phyloP scores from a whole-genome alignment of 2,113 vertebrate genomes.

The Ciconia stormi region DNA sequence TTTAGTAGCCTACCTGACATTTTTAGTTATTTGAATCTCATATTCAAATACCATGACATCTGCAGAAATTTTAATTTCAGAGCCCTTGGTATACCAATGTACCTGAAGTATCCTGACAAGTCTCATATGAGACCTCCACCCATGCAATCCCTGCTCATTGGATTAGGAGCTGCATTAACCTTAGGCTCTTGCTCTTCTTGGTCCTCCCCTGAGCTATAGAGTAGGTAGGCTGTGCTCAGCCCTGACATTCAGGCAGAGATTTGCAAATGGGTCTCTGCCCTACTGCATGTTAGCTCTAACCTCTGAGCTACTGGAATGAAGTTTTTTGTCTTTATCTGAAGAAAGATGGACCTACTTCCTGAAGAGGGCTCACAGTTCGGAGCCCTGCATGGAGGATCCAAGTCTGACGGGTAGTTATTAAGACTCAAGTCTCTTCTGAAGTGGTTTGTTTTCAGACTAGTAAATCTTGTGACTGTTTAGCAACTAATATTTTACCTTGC shows the following conservation, averaged over 20 bases:
- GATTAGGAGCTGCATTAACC: background rate
- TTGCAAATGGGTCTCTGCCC: background rate
- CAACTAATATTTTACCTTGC: background rate
- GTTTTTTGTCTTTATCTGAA: background rate
- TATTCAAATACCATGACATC: background rate
- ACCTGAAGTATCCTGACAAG: background rate
- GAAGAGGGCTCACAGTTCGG: background rate
- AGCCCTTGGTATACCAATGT: too few species aligned
- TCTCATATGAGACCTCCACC: background rate
- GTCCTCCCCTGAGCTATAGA: background rate
- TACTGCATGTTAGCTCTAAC: background rate
- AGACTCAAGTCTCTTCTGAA: background rate
- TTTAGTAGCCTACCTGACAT: background rate
- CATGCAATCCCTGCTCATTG: rapidly evolving
- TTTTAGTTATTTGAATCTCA: background rate
- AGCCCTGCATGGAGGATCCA: background rate
- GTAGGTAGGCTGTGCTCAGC: background rate
- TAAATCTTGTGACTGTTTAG: background rate
- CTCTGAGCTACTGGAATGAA: background rate
- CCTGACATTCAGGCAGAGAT: background rate
- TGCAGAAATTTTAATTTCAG: background rate
- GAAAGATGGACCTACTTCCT: background rate
- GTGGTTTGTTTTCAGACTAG: background rate
- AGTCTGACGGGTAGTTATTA: background rate
- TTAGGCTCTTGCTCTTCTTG: background rate